Percentiles rank a stretch among this genome's conserved stretches.
Conservation (phyloP, 2,113 vertebrate genomes). For the Myotis yumanensis region DNA sequence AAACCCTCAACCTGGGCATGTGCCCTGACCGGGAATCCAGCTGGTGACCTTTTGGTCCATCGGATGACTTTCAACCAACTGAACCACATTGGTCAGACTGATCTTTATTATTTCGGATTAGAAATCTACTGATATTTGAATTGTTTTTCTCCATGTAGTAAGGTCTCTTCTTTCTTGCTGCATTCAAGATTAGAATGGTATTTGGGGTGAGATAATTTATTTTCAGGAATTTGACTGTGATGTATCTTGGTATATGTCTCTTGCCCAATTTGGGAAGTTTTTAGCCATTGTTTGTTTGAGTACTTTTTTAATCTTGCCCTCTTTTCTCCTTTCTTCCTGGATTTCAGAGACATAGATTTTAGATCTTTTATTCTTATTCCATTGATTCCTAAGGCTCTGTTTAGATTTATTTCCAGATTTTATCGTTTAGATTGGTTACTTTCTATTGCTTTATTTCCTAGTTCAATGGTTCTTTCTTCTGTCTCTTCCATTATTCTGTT, state of each 20-base stretch:
- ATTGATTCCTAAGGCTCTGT: neutral
- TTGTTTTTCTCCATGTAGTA: neutral
- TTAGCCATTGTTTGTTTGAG: neutral
- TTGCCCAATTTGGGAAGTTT: neutral
- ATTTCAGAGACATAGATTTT: neutral
- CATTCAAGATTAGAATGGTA: neutral
- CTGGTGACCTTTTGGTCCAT: too few species aligned
- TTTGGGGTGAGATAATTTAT: neutral
- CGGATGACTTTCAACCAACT: too few species aligned
- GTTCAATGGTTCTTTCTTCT: neutral
- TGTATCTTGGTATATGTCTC: neutral
- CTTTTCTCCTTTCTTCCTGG: neutral
- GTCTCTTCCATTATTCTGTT: neutral
- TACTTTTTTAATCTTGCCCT: neutral
- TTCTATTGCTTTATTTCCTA: conserved; percentile 28
- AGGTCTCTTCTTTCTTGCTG: neutral
- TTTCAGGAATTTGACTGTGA: neutral
- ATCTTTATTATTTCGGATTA: conserved; percentile 23
- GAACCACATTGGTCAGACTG: too few species aligned
- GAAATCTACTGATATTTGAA: conserved; percentile 21
- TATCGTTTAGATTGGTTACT: neutral
- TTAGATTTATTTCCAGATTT: conserved; percentile 11
- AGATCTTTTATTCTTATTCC: neutral
- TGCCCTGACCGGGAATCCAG: too few species aligned
- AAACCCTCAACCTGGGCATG: too few species aligned